Conservation (phyloP, 1,140 invertebrate genomes). For the Aradophagus sp. region DNA sequence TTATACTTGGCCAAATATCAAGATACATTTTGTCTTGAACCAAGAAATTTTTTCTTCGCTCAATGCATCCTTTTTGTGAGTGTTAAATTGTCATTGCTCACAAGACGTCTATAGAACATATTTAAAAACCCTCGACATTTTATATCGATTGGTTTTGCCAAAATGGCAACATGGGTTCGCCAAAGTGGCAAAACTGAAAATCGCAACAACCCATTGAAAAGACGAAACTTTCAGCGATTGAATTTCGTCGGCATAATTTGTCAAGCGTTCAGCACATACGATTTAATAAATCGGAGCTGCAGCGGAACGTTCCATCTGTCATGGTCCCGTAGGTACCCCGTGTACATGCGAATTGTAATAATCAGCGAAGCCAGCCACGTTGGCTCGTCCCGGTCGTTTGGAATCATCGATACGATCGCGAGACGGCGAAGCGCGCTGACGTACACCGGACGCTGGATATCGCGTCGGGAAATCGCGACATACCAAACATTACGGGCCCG, state of each 20-base stretch:
- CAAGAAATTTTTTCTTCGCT: no score
- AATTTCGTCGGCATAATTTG: conserved; percentile 2
- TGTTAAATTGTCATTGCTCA: no score
- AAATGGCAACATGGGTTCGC: no score
- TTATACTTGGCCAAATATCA: no score
- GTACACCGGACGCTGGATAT: conserved; percentile 59
- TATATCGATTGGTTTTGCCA: no score
- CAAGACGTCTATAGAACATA: no score
- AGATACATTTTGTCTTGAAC: no score
- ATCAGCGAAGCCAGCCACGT: conserved; percentile 25
- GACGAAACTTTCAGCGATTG: no score
- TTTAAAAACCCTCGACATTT: no score
- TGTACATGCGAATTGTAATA: conserved; percentile 27
- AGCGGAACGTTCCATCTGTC: conserved; percentile 5
- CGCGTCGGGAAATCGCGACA: conserved; percentile 61
- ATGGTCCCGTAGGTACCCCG: background rate
- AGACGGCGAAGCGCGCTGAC: conserved; percentile 55
- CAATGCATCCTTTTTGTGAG: no score
- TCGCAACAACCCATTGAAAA: no score
- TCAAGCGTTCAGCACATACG: background rate
- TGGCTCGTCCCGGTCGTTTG: conserved; percentile 49
- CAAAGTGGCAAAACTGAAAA: no score
- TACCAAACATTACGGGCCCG: conserved; percentile 37
- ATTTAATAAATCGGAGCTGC: background rate
- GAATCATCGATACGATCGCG: conserved; percentile 66